These are phyloP conservation scores for Argentina silus DNA, from an alignment of 2,797 vertebrate species.

Conservation along the genomic window DNA sequence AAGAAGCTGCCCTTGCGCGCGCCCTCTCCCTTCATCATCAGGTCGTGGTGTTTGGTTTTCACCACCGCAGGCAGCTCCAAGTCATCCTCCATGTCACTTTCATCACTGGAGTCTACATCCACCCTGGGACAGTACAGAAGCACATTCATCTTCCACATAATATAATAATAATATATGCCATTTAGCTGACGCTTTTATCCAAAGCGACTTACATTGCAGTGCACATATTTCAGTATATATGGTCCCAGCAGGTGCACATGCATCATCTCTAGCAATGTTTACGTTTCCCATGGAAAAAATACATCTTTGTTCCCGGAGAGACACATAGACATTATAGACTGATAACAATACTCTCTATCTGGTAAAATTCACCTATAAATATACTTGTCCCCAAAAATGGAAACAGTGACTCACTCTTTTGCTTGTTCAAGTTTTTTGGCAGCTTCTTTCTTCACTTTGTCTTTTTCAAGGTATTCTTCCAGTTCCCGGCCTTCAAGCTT, in stretches of 20 bases:
- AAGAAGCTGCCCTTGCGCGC: slow-evolving; percentile 97
- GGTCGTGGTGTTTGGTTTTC: slow-evolving; percentile 93
- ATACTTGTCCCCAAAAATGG: not conserved
- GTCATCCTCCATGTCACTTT: slow-evolving; percentile 95
- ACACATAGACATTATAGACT: not conserved
- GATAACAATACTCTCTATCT: not conserved
- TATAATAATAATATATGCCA: too few relatives aligned
- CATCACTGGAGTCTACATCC: slow-evolving; percentile 96
- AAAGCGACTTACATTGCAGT: too few relatives aligned
- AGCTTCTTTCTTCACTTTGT: slow-evolving; percentile 96
- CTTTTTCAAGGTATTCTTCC: slow-evolving; percentile 94
- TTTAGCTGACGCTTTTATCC: too few relatives aligned
- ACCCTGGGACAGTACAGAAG: slow-evolving; percentile 73
- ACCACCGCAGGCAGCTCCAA: slow-evolving; percentile 88
- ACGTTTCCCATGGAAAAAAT: not conserved
- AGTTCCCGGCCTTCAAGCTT: slow-evolving; percentile 97
- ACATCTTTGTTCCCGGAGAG: not conserved
- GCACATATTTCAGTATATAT: too few relatives aligned
- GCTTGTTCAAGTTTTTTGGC: slow-evolving; percentile 97
- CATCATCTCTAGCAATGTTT: not conserved
- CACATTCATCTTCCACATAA: slow-evolving; percentile 6
- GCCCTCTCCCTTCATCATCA: slow-evolving; percentile 99
- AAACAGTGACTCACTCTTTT: slow-evolving; percentile 88
- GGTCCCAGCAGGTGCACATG: too few relatives aligned
- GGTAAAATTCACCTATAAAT: not conserved